These are phyloP conservation scores for Pentamera pediparva DNA, from an alignment of 53 echinoderm and acorn worm genomes.

Conservation along the genomic window DNA sequence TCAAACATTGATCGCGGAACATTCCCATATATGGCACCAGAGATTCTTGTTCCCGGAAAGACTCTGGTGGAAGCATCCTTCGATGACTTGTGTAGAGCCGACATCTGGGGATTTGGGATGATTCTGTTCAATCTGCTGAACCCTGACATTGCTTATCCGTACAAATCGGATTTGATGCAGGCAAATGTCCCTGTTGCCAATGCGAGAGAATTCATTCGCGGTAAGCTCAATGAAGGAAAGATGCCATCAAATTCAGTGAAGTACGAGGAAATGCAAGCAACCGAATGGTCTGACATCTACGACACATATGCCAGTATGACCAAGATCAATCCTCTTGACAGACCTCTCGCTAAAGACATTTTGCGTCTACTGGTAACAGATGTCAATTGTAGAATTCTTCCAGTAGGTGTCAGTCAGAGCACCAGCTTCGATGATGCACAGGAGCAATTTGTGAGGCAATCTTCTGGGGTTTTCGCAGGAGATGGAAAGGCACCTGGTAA, in stretches of 20 bases:
- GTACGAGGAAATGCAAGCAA: slow-evolving; percentile 20
- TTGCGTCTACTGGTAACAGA: no score
- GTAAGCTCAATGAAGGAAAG: not conserved
- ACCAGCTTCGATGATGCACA: not conserved
- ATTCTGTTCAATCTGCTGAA: slow-evolving; percentile 16
- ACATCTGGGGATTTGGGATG: slow-evolving; percentile 9
- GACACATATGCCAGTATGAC: not conserved
- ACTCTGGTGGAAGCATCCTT: not conserved
- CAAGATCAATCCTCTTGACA: not conserved
- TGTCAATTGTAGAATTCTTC: not conserved
- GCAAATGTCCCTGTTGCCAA: not conserved
- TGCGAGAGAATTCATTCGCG: not conserved
- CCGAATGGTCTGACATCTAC: not conserved
- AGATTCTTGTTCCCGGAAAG: not conserved
- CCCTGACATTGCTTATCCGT: slow-evolving; percentile 14
- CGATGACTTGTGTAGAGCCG: not conserved
- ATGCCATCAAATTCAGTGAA: not conserved
- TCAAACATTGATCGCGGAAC: not conserved
- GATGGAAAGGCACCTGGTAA: not conserved
- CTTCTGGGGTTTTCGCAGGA: not conserved
- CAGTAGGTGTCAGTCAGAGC: not conserved
- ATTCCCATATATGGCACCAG: not conserved
- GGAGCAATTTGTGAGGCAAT: not conserved
- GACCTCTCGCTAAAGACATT: no score
- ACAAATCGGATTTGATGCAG: not conserved